These are phyloP conservation scores for Palaemon carinicauda DNA, from an alignment of 1,140 invertebrate genomes.

Conservation along the genomic window DNA sequence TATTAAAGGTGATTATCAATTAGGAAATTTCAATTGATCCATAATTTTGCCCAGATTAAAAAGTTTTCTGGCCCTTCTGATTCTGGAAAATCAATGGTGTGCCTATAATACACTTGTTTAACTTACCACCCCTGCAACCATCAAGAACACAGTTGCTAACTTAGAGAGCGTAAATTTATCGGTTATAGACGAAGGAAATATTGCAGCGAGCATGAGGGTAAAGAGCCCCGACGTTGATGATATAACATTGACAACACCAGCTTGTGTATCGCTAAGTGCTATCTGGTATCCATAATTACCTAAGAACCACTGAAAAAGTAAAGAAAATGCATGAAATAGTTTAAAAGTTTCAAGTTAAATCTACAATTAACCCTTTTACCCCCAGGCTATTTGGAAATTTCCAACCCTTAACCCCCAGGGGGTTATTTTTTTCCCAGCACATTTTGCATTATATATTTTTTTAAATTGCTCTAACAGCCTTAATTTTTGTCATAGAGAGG, in stretches of 20 bases:
- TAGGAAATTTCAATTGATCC: no score
- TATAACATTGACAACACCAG: slow-evolving; percentile 80
- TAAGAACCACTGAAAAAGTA: slow-evolving; percentile 73
- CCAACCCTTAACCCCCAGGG: no score
- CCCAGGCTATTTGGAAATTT: no score
- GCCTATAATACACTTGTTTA: slow-evolving; percentile 11
- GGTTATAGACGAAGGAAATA: slow-evolving; percentile 78
- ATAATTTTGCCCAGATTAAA: no score
- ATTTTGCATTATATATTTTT: no score
- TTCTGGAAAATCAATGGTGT: no score
- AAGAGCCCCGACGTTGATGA: slow-evolving; percentile 84
- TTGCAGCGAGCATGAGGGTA: slow-evolving; percentile 79
- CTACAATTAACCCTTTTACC: no score
- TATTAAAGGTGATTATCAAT: no score
- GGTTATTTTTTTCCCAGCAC: no score
- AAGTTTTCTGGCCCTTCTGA: no score
- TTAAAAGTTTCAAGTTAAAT: slow-evolving; percentile 64
- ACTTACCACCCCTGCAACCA: slow-evolving; percentile 80
- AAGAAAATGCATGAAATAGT: neutral
- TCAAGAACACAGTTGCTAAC: slow-evolving; percentile 78
- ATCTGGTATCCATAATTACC: slow-evolving; percentile 84
- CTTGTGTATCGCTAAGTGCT: slow-evolving; percentile 78
- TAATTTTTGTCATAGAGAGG: no score
- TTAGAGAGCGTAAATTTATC: slow-evolving; percentile 85
- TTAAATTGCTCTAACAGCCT: no score